These are phyloP conservation scores for Hypotaenidia philippensis DNA, from an alignment of 2,797 vertebrate genomes.

Conservation along the genomic window DNA sequence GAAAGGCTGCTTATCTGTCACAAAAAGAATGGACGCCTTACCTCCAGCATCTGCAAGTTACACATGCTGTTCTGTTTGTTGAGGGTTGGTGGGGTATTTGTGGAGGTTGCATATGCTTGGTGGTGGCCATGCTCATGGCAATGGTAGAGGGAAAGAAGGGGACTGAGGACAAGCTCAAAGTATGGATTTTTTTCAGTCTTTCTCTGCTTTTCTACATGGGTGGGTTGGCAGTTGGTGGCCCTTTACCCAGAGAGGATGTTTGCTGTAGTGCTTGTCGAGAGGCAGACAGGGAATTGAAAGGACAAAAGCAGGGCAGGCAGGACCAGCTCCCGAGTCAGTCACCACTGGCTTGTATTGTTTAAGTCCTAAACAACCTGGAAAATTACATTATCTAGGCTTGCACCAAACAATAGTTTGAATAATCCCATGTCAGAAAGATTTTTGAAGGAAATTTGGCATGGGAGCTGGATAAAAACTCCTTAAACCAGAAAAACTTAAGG, in stretches of 20 bases:
- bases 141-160: background rate
- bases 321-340: background rate
- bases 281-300: background rate
- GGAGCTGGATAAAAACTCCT: background rate
- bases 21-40: background rate
- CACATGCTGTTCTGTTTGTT: background rate
- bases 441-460: background rate
- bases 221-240: background rate
- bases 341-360: background rate
- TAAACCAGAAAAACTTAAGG: background rate
- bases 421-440: background rate
- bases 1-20: background rate
- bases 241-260: background rate
- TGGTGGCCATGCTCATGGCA: background rate
- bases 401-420: background rate
- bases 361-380: background rate
- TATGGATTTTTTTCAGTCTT: background rate
- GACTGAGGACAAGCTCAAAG: background rate
- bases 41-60: background rate
- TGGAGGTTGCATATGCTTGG: background rate
- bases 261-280: background rate
- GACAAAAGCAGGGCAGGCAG: background rate
- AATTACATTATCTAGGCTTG: background rate
- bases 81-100: fast-evolving
- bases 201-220: background rate